phyloP scores from a whole-genome alignment of 2,113 vertebrate species.

The Oryzias curvinotus region DNA sequence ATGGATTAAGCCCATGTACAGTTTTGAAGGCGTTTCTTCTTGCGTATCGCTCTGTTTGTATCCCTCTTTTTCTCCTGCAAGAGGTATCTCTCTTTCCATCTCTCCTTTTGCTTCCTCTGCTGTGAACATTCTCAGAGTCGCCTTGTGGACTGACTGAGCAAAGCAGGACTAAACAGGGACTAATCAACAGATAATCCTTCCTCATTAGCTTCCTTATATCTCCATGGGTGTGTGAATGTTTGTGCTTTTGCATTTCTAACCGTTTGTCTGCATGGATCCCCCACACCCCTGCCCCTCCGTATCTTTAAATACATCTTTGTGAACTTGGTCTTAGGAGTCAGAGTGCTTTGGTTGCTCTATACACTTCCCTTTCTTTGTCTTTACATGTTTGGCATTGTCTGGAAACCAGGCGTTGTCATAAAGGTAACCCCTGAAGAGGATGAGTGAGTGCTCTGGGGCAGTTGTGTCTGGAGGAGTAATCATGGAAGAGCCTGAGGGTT shows the following conservation, averaged over 20 bases:
- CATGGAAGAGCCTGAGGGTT: constrained; percentile 78
- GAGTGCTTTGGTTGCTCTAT: background rate
- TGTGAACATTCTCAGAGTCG: constrained; percentile 39
- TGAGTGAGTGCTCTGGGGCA: constrained; percentile 78
- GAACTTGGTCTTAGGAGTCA: constrained; percentile 14
- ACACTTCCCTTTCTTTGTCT: constrained; percentile 18
- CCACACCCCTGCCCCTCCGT: constrained; percentile 34
- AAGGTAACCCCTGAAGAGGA: constrained; percentile 70
- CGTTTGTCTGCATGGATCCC: constrained; percentile 55
- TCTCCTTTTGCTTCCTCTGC: constrained; percentile 29
- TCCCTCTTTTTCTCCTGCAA: constrained; percentile 14
- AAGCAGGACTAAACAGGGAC: constrained; percentile 49
- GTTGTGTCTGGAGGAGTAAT: constrained; percentile 83
- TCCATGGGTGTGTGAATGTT: constrained; percentile 47
- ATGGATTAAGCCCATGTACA: constrained; percentile 32
- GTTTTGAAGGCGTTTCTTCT: constrained; percentile 44
- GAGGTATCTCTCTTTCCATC: constrained; percentile 26
- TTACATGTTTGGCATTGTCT: constrained; percentile 22
- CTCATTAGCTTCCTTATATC: constrained; percentile 34
- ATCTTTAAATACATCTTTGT: constrained; percentile 48
- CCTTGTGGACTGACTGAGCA: constrained; percentile 27
- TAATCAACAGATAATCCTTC: constrained; percentile 27
- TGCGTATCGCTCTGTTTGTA: constrained; percentile 32
- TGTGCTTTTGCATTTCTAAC: constrained; percentile 42
- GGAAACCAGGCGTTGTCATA: constrained; percentile 38